Evolutionary conservation across 2,888 invertebrate genomes (phyloP).

Genomic region (Thymelicus lineola): DNA sequence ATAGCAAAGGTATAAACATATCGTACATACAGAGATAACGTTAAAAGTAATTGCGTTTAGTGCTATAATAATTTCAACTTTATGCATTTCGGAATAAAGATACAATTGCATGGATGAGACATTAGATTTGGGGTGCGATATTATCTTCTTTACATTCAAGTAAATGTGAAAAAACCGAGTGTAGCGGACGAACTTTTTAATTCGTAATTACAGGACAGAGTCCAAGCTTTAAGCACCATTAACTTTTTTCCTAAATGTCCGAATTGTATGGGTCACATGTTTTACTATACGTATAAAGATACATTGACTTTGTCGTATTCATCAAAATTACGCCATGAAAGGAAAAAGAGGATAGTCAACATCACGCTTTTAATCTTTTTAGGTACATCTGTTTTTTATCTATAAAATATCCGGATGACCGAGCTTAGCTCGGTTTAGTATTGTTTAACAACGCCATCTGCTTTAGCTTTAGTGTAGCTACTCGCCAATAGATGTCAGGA

Average conservation of each 20-base stretch:
- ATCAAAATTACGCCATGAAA: conserved; percentile 60
- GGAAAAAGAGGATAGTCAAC: not conserved
- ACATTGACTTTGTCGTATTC: conserved; percentile 58
- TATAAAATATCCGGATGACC: too few species aligned
- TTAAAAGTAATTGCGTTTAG: conserved; percentile 72
- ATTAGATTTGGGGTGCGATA: conserved; percentile 72
- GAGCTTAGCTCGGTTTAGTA: too few species aligned
- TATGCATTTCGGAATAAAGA: conserved; percentile 46
- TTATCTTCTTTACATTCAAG: conserved; percentile 79
- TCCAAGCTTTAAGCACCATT: conserved; percentile 82
- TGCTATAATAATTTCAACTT: conserved; percentile 53
- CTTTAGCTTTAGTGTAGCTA: too few species aligned
- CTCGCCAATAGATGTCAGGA: too few species aligned
- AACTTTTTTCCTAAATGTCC: conserved; percentile 81
- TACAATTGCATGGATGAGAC: conserved; percentile 42
- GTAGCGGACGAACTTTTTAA: conserved; percentile 81
- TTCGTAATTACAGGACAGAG: conserved; percentile 82
- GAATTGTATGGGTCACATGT: conserved; percentile 64
- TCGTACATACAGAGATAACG: conserved; percentile 75
- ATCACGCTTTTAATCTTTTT: too few species aligned
- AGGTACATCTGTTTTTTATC: too few species aligned
- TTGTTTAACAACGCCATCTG: too few species aligned
- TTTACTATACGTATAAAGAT: conserved; percentile 49
- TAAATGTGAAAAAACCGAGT: conserved; percentile 82
- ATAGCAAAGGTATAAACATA: conserved; percentile 67